Evolutionary conservation across 2,888 invertebrate genomes (phyloP), one percentile per base, ranked within the genome.

Genomic region (Beris chalybata): DNA sequence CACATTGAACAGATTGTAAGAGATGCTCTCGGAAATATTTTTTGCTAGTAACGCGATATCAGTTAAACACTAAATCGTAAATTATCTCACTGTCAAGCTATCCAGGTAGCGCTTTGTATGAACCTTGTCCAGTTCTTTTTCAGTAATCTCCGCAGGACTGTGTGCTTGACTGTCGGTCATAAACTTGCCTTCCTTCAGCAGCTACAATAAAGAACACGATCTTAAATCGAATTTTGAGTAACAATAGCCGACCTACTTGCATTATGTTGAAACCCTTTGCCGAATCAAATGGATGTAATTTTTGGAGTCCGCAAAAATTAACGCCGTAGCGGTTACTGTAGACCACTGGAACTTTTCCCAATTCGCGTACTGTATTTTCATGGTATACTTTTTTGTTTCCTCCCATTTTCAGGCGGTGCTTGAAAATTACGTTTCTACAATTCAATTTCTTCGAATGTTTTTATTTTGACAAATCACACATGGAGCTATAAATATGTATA

Each of bases 211-310:
- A 59, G 71, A 73, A 69, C 55, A 56, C 54, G 43, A 2, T 38
- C 32, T 31, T n/a, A 59, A 22, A 15, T 4, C 7, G n/a, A 4
- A 50, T 15, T 50, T 4, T 5, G 29, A 44, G 32, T 67, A 65
- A 12, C 38, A 53, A 22, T 22, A 22, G 1, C 22, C 55, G 58
- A 58, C 72, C 69, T 79, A 89, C 89, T 82, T 86, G 81, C 73
- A 87, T 85, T 71, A 95, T 86, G 75, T 89, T 86, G 69, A 88
- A 87, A 89, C 95, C 95, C 83, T 95, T 95, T 71, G 87, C 86
- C 0, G 94, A 86, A 83, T 95, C 95, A 78, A 95, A 95, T 0
- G 93, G 88, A 82, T 95, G 95, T 11, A 92, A 82, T 77, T 87
- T 91, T 78, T 95, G 92, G 67, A 95, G 81, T 11, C 93, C 93